These are phyloP conservation scores for Ancistrus triradiatus DNA, from an alignment of 2,113 vertebrate species.

Conservation along the genomic window DNA sequence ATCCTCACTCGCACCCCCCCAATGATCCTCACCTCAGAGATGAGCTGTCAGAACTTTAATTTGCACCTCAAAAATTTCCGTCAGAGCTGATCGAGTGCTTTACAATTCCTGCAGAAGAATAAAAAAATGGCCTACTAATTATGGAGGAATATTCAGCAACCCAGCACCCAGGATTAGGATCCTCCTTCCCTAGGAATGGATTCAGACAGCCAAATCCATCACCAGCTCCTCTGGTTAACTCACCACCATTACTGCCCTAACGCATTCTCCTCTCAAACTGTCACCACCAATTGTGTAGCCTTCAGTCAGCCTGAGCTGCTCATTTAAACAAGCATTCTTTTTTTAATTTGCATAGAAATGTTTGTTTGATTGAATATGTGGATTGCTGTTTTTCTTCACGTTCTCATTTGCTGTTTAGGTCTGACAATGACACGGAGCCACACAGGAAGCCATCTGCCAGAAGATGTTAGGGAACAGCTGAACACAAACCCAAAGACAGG, in stretches of 20 bases:
- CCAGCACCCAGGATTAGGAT: slow-evolving; percentile 15
- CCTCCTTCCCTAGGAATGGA: slow-evolving; percentile 41
- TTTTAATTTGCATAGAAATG: slow-evolving; percentile 41
- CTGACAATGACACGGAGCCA: slow-evolving; percentile 42
- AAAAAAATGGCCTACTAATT: slow-evolving; percentile 48
- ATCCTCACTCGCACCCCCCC: not conserved
- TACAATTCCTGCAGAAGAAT: slow-evolving; percentile 15
- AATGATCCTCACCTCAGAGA: slow-evolving; percentile 13
- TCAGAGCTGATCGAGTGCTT: slow-evolving; percentile 2
- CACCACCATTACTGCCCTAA: slow-evolving; percentile 46
- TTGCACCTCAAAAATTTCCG: slow-evolving; percentile 41
- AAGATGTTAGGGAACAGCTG: slow-evolving; percentile 24
- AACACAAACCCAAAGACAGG: slow-evolving; percentile 17
- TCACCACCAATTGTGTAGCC: slow-evolving; percentile 45
- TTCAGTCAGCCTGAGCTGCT: slow-evolving; percentile 47
- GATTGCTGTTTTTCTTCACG: slow-evolving; percentile 31
- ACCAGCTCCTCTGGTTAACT: slow-evolving; percentile 43
- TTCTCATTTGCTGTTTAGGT: slow-evolving; percentile 25
- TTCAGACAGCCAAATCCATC: slow-evolving; percentile 56
- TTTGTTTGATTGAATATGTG: slow-evolving; percentile 40
- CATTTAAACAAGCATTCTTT: slow-evolving; percentile 53
- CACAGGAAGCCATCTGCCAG: slow-evolving; percentile 29
- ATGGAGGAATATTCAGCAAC: slow-evolving; percentile 41
- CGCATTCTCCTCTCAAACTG: slow-evolving; percentile 49
- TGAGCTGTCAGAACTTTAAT: slow-evolving; percentile 41